Evolutionary conservation across 2,888 invertebrate species (phyloP).

Genomic region (Sipha maydis): DNA sequence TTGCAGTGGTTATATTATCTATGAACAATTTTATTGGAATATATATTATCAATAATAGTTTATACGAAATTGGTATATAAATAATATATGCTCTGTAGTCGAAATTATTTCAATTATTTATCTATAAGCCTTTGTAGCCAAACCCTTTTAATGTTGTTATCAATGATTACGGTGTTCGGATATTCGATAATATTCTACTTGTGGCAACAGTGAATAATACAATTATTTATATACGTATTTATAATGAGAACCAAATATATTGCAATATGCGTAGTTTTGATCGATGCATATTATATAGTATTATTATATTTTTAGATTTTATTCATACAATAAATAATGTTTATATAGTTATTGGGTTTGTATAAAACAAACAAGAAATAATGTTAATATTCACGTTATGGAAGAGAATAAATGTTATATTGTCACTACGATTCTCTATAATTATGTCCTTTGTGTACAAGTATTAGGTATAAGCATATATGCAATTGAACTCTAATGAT

Average conservation of each 20-base stretch:
- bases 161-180: slow-evolving; percentile 24
- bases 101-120: slow-evolving; percentile 33
- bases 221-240: slow-evolving; percentile 8
- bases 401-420: slow-evolving; percentile 24
- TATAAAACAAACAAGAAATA: slow-evolving; percentile 45
- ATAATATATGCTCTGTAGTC: not conserved
- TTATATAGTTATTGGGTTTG: not conserved
- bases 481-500: not conserved
- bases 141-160: slow-evolving; percentile 29
- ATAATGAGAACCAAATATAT: slow-evolving; percentile 7
- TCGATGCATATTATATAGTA: not conserved
- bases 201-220: not conserved
- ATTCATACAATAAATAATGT: slow-evolving; percentile 38
- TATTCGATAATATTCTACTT: not conserved
- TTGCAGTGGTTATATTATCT: not conserved
- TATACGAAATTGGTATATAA: not conserved
- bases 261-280: slow-evolving; percentile 40
- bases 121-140: slow-evolving; percentile 1
- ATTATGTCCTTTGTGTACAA: not conserved
- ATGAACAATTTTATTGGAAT: slow-evolving; percentile 5
- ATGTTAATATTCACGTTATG: slow-evolving; percentile 27
- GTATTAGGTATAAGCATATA: not conserved
- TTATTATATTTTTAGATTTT: slow-evolving; percentile 3
- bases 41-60: slow-evolving; percentile 30
- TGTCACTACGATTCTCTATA: slow-evolving; percentile 9